phyloP scores from a whole-genome alignment of 2,888 invertebrate genomes.

The Conus canariensis region DNA sequence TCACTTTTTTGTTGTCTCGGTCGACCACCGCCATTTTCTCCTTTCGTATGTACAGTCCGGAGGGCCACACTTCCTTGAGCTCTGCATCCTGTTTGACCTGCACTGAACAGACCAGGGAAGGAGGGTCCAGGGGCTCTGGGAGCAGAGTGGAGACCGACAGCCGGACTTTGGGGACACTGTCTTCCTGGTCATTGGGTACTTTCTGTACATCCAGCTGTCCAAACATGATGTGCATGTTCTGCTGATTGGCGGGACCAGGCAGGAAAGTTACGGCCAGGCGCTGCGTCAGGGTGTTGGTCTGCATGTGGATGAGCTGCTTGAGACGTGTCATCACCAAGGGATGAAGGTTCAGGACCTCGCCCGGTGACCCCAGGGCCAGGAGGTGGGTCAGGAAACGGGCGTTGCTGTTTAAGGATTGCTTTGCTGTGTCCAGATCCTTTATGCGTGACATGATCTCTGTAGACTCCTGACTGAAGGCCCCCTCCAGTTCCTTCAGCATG shows the following conservation, averaged over 20 bases:
- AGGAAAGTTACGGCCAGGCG: slow-evolving; percentile 63
- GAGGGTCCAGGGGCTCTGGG: slow-evolving; percentile 57
- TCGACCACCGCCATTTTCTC: slow-evolving; percentile 68
- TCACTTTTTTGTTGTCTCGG: slow-evolving; percentile 73
- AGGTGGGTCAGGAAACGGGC: slow-evolving; percentile 58
- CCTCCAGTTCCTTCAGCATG: slow-evolving; percentile 55
- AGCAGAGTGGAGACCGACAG: slow-evolving; percentile 59
- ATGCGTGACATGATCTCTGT: slow-evolving; percentile 54
- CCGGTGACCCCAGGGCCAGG: slow-evolving; percentile 63
- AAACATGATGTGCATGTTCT: slow-evolving; percentile 63
- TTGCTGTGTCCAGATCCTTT: slow-evolving; percentile 56
- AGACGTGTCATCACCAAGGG: slow-evolving; percentile 61
- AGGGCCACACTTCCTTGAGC: slow-evolving; percentile 72
- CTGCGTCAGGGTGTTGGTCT: slow-evolving; percentile 59
- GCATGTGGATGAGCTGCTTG: slow-evolving; percentile 64
- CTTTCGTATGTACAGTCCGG: slow-evolving; percentile 66
- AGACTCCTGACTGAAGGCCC: slow-evolving; percentile 55
- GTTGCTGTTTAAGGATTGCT: slow-evolving; percentile 58
- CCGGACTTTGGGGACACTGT: slow-evolving; percentile 41
- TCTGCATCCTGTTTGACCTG: slow-evolving; percentile 61
- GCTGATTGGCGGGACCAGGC: slow-evolving; percentile 57
- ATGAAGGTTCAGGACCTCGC: slow-evolving; percentile 66
- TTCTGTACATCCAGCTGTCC: slow-evolving; percentile 61
- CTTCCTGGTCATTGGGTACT: slow-evolving; percentile 58
- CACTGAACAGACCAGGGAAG: slow-evolving; percentile 58